Conservation (phyloP, 2,113 vertebrate genomes). For the Nicator chloris region DNA sequence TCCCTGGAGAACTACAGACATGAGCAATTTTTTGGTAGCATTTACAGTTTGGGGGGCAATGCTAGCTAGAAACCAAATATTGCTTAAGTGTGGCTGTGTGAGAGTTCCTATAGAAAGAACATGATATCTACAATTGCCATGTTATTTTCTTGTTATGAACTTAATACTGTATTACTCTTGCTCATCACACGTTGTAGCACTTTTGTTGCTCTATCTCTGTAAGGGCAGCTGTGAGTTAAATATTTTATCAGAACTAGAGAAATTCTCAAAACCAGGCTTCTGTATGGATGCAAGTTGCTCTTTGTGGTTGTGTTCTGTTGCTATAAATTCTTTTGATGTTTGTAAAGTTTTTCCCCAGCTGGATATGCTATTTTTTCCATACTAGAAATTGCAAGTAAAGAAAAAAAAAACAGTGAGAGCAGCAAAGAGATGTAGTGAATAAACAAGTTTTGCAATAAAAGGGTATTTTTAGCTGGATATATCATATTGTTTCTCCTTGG, state of each 20-base stretch:
- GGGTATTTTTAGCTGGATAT: neutral
- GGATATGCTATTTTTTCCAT: constrained; percentile 17
- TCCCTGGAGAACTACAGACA: neutral
- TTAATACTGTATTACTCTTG: neutral
- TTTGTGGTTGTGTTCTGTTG: neutral
- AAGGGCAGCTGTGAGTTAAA: neutral
- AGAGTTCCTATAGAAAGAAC: neutral
- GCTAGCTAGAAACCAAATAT: neutral
- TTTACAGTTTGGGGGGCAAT: neutral
- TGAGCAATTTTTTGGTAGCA: neutral
- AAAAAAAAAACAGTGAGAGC: neutral
- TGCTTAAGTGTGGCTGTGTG: neutral
- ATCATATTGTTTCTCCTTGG: neutral
- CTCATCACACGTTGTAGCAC: neutral
- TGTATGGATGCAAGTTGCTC: neutral
- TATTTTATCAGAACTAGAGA: neutral
- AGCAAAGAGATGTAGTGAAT: neutral
- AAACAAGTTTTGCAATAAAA: constrained; percentile 16
- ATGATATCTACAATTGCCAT: neutral
- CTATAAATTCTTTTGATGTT: neutral
- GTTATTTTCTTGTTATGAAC: neutral
- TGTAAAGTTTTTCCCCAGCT: constrained; percentile 6
- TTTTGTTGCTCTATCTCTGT: neutral
- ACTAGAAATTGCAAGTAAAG: neutral
- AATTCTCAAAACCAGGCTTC: neutral